These are phyloP conservation scores for Agriopis leucophaearia DNA, from an alignment of 2,888 invertebrate species.

Conservation along the genomic window DNA sequence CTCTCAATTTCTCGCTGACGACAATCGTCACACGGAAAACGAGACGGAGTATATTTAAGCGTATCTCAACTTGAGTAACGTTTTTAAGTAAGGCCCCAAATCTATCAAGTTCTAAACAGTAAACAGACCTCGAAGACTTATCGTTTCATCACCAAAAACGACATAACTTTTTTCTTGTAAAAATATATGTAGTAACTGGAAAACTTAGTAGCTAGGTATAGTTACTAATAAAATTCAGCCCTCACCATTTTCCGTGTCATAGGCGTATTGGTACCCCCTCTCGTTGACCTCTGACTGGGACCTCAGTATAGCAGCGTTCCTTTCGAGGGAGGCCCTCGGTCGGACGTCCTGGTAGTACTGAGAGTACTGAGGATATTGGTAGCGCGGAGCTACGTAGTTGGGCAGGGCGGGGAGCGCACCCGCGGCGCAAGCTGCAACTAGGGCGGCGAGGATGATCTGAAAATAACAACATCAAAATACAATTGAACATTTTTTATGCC, in stretches of 20 bases:
- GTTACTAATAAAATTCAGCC: constrained; percentile 1
- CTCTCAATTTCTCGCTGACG: too few species aligned
- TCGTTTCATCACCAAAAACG: too few species aligned
- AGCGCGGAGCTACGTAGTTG: constrained; percentile 60
- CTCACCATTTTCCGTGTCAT: constrained; percentile 88
- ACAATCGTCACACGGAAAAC: too few species aligned
- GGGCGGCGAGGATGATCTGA: constrained; percentile 71
- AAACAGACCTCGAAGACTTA: too few species aligned
- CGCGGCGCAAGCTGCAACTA: constrained; percentile 69
- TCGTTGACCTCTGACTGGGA: constrained; percentile 73
- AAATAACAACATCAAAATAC: too few species aligned
- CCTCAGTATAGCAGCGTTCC: constrained; percentile 72
- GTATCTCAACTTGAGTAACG: too few species aligned
- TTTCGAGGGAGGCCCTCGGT: constrained; percentile 65
- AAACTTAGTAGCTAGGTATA: background rate
- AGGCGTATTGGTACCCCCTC: constrained; percentile 79
- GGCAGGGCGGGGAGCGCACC: constrained; percentile 49
- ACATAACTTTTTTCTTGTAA: too few species aligned
- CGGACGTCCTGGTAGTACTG: constrained; percentile 62
- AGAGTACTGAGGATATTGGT: constrained; percentile 51
- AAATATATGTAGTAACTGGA: background rate
- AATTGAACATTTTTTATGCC: too few species aligned
- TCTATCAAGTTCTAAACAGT: too few species aligned
- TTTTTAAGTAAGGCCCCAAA: too few species aligned
- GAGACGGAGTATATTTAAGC: too few species aligned